Conservation (phyloP, 2,888 invertebrate genomes). For the Pachymerium ferrugineum region DNA sequence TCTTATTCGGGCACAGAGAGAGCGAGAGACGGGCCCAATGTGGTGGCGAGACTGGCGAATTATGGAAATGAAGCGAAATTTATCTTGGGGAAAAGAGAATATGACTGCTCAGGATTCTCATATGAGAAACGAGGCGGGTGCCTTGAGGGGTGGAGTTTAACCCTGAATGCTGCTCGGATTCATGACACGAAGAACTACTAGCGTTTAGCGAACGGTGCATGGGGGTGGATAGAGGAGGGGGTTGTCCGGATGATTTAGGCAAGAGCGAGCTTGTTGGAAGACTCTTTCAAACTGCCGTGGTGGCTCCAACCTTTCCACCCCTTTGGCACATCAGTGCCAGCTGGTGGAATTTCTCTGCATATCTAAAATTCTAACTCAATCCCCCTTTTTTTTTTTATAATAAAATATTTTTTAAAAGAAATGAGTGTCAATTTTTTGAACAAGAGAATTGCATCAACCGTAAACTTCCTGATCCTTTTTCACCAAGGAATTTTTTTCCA, state of each 20-base stretch:
- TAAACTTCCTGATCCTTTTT: not conserved
- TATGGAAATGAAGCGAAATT: constrained; percentile 27
- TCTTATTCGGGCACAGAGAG: not conserved
- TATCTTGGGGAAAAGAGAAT: constrained; percentile 27
- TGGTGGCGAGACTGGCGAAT: constrained; percentile 22
- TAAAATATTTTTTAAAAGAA: not conserved
- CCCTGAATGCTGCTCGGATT: constrained; percentile 16
- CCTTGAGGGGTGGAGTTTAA: not conserved
- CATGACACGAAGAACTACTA: constrained; percentile 23
- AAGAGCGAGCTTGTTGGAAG: constrained; percentile 19
- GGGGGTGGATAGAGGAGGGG: not conserved
- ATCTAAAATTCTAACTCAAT: not conserved
- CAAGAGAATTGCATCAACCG: too few relatives aligned
- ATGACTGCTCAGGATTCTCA: constrained; percentile 25
- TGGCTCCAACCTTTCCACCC: constrained; percentile 23
- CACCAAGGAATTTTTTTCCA: not conserved
- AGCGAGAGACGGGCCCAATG: not conserved
- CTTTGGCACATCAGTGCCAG: constrained; percentile 25
- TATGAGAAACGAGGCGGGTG: constrained; percentile 22
- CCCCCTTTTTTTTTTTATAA: not conserved
- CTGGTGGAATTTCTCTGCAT: constrained; percentile 23
- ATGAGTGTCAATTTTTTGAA: too few relatives aligned
- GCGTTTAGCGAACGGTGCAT: not conserved
- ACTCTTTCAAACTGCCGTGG: constrained; percentile 16
- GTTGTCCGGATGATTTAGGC: constrained; percentile 11